Base-by-base conservation (phyloP, 2,113 vertebrate genomes). In the Papio anubis region DNA sequence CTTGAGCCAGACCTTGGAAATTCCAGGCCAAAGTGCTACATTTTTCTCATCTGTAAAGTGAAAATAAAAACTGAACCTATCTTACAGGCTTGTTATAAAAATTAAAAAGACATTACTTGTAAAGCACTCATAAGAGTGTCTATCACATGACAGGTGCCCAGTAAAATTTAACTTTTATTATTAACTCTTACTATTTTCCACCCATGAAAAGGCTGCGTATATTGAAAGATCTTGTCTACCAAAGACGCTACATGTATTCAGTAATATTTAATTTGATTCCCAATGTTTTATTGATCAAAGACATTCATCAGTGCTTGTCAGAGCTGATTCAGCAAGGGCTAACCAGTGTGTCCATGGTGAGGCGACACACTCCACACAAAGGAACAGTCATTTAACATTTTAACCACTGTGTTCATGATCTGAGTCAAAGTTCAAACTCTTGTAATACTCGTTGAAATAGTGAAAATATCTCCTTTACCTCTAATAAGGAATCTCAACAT, bases 211-310 rank as follows among this genome's bases (percentile, higher is more conserved):
- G 35, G 0, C 64, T 73, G 17, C 8, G n/a, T 81, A 85, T 93
- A 92, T 88, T 70, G 35, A 96, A 96, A 93, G 70, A 89, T 92
- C 70, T 92, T 94, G 50, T 87, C 96, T 97, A 84, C 80, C 57
- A 84, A 80, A 90, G 92, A 76, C 32, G 88, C 52, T 76, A 40
- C 94, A 96, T 94, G 90, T 48, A 95, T 94, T 97, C 90, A 92
- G 97, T 95, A 96, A 96, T 97, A 96, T 98, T 97, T 97, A 92
- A 97, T 96, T 96, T 87, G 55, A 89, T 93, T 81, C 75, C 25
- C 90, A 64, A 87, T 96, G 50, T 96, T 97, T 96, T 95, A 97
- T 96, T 98, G 96, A 98, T 95, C 97, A 94, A 95, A 97, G 75
- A 78, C 83, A 92, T 96, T 96, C 87, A 96, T 94, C 87, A 96